Base-by-base conservation (phyloP, 2,888 invertebrate species). In the Apantesis nais region DNA sequence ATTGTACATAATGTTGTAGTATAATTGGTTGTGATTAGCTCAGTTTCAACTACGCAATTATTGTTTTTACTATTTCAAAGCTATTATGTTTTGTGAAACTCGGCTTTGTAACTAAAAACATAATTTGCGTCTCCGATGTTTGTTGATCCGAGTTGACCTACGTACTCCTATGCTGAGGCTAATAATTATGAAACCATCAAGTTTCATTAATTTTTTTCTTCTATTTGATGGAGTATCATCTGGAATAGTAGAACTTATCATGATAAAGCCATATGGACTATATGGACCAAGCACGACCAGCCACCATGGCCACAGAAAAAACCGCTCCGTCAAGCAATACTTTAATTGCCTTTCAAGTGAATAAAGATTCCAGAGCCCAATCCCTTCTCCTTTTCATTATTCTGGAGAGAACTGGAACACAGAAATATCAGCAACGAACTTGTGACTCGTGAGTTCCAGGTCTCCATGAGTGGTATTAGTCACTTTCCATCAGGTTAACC, bases 1-100 rank as follows among this genome's bases (percentile, higher is more conserved):
- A 81, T 86, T 79, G 78, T 81, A 82, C 80, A 83, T 83, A 82
- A 79, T 70, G 78, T 75, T 78, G 75, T 76, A 81, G 79, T 78
- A 78, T 87, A 86, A 88, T 86, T 87, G 86, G 83, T 79, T 77
- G 80, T 83, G 85, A 87, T 88, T 86, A 85, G 83, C 80, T 84
- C 78, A 77, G 81, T 82, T 84, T 82, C 77, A 85, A 85, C 83
- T 78, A 81, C 85, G 81, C 81, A 83, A 86, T 83, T 79, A 78
- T 79, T 74, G 73, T 78, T 79, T 78, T 81, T 83, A 81, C 77
- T 71, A 71, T 76, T 83, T 64, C 62, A 60, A 64, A 67, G 70
- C 69, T 74, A 72, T 82, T 74, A 74, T 73, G 67, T 75, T 80
- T 75, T 74, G 68, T 68, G 66, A 71, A 80, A 73, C 68, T 64